Conservation (phyloP, 2,797 vertebrate genomes). For the Netta rufina region DNA sequence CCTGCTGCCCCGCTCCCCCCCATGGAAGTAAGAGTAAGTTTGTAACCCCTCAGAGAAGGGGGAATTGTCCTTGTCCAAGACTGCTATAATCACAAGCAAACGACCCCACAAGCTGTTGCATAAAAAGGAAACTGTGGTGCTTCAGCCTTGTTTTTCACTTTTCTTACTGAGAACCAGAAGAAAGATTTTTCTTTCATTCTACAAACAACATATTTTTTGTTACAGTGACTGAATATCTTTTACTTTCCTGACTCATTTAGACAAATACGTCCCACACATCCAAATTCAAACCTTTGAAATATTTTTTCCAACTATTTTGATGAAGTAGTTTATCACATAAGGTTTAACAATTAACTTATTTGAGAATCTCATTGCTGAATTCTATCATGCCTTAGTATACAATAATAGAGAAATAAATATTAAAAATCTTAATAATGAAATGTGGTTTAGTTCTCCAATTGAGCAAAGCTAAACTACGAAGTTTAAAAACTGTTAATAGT, state of each 20-base stretch:
- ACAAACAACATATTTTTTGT: neutral
- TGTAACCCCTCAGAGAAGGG: neutral
- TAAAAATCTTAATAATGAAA: neutral
- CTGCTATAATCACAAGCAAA: neutral
- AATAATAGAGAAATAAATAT: neutral
- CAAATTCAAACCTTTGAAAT: neutral
- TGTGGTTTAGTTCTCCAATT: neutral
- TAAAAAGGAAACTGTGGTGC: neutral
- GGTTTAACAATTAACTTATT: neutral
- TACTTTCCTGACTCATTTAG: neutral
- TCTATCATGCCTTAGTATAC: neutral
- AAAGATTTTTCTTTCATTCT: neutral
- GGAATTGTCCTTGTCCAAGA: neutral
- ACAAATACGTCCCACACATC: neutral
- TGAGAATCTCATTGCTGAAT: neutral
- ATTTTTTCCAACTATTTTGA: neutral
- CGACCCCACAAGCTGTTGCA: neutral
- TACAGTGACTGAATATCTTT: neutral
- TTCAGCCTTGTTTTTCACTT: neutral
- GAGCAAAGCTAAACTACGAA: neutral
- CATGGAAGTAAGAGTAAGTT: neutral
- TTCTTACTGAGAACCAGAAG: neutral
- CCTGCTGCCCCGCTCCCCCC: neutral
- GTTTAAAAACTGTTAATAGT: neutral
- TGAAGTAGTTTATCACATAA: neutral